Evolutionary conservation across 2,113 vertebrate species (phyloP).

Genomic region (Microtus richardsoni): DNA sequence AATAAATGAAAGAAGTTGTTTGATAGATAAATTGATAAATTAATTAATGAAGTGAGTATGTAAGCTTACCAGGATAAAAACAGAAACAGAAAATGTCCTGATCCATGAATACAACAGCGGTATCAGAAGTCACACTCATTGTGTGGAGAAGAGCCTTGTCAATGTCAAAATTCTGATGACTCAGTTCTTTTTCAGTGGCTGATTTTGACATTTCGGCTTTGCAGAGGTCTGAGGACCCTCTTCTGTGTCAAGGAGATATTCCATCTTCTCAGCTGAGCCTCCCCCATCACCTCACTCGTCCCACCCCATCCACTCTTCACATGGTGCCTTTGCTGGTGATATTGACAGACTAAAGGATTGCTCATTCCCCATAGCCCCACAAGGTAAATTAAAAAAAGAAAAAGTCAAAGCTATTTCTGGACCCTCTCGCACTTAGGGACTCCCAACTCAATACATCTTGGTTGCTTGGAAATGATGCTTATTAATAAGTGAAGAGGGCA

Average conservation of each 20-base stretch:
- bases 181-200: constrained; percentile 51
- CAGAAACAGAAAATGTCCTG: constrained; percentile 8
- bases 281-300: background rate
- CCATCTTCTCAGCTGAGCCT: constrained; percentile 13
- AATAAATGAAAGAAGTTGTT: background rate
- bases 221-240: background rate
- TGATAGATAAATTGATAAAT: background rate
- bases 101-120: background rate
- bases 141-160: constrained; percentile 33
- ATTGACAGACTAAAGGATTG: constrained; percentile 88
- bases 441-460: constrained; percentile 88
- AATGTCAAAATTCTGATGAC: constrained; percentile 52
- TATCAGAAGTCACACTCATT: constrained; percentile 30
- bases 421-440: constrained; percentile 82
- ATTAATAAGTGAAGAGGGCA: constrained; percentile 86
- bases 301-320: constrained; percentile 65
- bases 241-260: constrained; percentile 74
- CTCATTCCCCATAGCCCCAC: constrained; percentile 85
- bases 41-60: background rate
- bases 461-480: constrained; percentile 87
- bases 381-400: constrained; percentile 90
- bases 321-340: constrained; percentile 69
- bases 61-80: constrained; percentile 4
- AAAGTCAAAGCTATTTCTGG: constrained; percentile 89
- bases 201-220: constrained; percentile 53